Evolutionary conservation across 1,140 invertebrate genomes (phyloP).

Genomic region (Limonius californicus): DNA sequence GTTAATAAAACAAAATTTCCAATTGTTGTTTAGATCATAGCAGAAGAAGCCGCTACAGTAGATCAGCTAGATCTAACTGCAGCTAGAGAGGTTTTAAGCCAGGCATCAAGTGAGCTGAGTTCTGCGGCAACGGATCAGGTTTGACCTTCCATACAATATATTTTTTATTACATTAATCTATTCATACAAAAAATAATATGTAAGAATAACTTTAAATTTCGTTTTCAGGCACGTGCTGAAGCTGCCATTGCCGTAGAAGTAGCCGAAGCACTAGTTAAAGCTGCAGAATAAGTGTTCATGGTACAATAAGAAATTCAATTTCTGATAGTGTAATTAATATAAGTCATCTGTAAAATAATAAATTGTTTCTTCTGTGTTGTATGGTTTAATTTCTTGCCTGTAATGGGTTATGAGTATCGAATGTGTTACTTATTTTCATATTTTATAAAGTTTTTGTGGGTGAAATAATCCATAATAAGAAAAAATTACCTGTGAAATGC

Average conservation of each 20-base stretch:
- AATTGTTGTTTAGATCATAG: conserved; percentile 66
- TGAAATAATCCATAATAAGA: no score
- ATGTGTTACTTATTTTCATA: neutral
- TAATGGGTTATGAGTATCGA: neutral
- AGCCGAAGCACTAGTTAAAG: conserved; percentile 87
- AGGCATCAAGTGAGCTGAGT: conserved; percentile 78
- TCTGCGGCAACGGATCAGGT: conserved; percentile 77
- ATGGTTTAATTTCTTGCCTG: neutral
- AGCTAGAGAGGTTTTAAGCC: conserved; percentile 76
- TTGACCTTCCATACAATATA: conserved; percentile 22
- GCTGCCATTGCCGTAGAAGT: conserved; percentile 94
- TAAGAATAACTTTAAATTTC: conserved; percentile 22
- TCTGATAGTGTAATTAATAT: no score
- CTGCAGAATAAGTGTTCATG: conserved; percentile 58
- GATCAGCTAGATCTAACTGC: conserved; percentile 78
- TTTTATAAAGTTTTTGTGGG: no score
- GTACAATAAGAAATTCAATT: neutral
- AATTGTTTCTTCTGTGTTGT: neutral
- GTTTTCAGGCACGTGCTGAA: conserved; percentile 77
- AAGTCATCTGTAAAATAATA: no score
- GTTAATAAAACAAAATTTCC: neutral
- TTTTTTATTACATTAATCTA: conserved; percentile 1
- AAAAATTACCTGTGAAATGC: no score
- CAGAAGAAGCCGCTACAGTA: conserved; percentile 92
- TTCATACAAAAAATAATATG: neutral